phyloP scores from a whole-genome alignment of 2,888 invertebrate species.

The Napeogenes inachia region DNA sequence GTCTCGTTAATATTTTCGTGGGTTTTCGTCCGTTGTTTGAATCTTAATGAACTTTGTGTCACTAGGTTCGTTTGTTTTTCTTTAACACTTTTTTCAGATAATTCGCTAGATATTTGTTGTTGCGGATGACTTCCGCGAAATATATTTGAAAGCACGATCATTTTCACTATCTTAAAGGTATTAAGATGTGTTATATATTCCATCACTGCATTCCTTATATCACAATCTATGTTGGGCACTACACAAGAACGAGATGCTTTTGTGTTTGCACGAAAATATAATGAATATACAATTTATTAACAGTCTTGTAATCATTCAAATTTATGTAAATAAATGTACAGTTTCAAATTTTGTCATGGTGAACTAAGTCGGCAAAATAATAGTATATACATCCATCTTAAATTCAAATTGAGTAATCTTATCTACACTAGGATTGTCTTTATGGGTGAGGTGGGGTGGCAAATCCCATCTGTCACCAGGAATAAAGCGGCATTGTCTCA shows the following conservation, averaged over 20 bases:
- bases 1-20: slow-evolving; percentile 48
- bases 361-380: neutral
- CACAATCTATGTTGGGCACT: slow-evolving; percentile 51
- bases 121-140: slow-evolving; percentile 64
- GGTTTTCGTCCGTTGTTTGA: slow-evolving; percentile 62
- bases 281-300: neutral
- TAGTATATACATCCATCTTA: neutral
- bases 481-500: slow-evolving; percentile 47
- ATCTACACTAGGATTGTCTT: slow-evolving; percentile 36
- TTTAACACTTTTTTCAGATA: slow-evolving; percentile 34
- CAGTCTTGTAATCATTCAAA: neutral
- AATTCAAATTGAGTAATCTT: slow-evolving; percentile 19
- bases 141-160: slow-evolving; percentile 72
- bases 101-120: slow-evolving; percentile 47
- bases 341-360: neutral
- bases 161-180: slow-evolving; percentile 71
- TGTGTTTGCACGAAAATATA: slow-evolving; percentile 44
- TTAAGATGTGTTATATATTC: slow-evolving; percentile 68
- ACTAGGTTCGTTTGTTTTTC: slow-evolving; percentile 44
- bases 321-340: slow-evolving; percentile 7
- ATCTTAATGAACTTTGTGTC: slow-evolving; percentile 56
- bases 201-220: slow-evolving; percentile 74
- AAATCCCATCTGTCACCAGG: slow-evolving; percentile 49
- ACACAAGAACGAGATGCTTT: slow-evolving; percentile 47
- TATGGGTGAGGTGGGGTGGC: slow-evolving; percentile 38